These are phyloP conservation scores for Drosophila suzukii DNA, from an alignment of 1,140 invertebrate genomes.

Conservation along the genomic window DNA sequence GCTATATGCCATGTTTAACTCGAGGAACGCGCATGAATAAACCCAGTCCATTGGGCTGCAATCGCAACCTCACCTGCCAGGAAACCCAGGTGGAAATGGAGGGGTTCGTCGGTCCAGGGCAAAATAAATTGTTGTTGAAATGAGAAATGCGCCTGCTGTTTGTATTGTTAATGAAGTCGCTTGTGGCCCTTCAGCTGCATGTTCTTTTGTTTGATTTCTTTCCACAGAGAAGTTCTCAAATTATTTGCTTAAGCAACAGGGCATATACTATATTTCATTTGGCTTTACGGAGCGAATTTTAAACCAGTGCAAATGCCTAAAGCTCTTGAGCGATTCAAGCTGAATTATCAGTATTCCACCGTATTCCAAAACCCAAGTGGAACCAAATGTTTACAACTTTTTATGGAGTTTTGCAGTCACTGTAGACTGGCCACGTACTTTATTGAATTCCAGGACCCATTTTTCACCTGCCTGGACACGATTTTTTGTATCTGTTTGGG, in stretches of 20 bases:
- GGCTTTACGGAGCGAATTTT: no score
- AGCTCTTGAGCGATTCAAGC: neutral
- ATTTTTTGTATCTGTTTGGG: conserved; percentile 2
- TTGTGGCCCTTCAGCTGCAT: conserved; percentile 17
- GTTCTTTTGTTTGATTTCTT: conserved; percentile 37
- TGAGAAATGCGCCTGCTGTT: conserved; percentile 36
- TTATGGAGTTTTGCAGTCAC: conserved; percentile 14
- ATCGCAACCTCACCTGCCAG: conserved; percentile 6
- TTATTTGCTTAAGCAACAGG: conserved; percentile 19
- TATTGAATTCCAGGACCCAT: conserved; percentile 30
- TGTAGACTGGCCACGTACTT: conserved; percentile 30
- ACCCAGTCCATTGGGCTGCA: conserved; percentile 3
- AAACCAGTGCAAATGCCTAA: neutral
- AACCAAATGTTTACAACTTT: conserved; percentile 20
- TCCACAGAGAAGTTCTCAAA: neutral
- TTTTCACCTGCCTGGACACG: conserved; percentile 5
- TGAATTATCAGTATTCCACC: conserved; percentile 1
- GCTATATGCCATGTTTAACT: conserved; percentile 19
- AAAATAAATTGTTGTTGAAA: conserved; percentile 38
- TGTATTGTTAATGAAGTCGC: conserved; percentile 46
- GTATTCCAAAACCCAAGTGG: neutral
- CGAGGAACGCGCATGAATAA: conserved; percentile 34
- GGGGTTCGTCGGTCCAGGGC: conserved; percentile 3
- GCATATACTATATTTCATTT: neutral
- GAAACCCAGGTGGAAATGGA: neutral